Conservation (phyloP, 2,888 invertebrate genomes). For the Drosophila sordidapex region DNA sequence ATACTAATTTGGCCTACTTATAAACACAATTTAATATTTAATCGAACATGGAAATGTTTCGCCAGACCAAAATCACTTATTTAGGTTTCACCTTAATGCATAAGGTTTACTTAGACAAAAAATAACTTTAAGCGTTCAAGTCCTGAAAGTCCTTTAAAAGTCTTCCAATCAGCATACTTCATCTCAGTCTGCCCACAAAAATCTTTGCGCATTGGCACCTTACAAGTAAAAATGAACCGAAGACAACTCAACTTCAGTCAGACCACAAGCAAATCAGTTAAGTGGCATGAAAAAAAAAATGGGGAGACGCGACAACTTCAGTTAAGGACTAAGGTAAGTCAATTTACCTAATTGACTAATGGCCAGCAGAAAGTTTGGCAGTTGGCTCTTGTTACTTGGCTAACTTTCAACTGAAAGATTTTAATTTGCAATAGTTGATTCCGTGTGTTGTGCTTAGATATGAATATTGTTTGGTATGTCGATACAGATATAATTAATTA, state of each 20-base stretch:
- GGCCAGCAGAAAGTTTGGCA: conserved; percentile 61
- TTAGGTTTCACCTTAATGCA: neutral
- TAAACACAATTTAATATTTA: neutral
- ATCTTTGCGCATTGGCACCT: conserved; percentile 59
- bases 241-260: conserved; percentile 45
- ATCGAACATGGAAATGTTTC: neutral
- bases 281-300: conserved; percentile 48
- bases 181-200: conserved; percentile 31
- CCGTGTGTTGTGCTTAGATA: conserved; percentile 5
- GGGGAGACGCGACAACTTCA: conserved; percentile 38
- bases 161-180: conserved; percentile 40
- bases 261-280: conserved; percentile 76
- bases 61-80: neutral
- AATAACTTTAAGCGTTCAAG: conserved; percentile 9
- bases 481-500: neutral
- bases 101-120: conserved; percentile 43
- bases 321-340: conserved; percentile 50
- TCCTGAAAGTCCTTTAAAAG: conserved; percentile 27
- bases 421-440: conserved; percentile 38
- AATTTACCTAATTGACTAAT: conserved; percentile 79
- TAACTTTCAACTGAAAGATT: conserved; percentile 28
- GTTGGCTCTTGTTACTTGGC: conserved; percentile 46
- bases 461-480: neutral
- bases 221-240: conserved; percentile 48
- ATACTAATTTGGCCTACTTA: conserved; percentile 27